Base-by-base conservation (phyloP, 1,140 invertebrate species). In the Lethrus apterus region DNA sequence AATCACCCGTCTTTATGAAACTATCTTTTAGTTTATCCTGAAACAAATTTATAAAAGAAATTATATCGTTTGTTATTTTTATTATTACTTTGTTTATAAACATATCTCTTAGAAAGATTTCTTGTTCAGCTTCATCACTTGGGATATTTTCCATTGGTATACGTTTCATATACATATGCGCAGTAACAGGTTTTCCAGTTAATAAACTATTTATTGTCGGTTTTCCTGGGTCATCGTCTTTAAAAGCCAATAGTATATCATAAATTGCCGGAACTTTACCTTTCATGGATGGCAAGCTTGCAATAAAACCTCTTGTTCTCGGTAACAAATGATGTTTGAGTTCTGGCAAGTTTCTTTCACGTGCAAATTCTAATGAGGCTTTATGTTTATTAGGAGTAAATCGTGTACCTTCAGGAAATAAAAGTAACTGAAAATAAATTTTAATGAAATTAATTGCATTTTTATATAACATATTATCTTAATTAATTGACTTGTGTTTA, bases 391-490 rank as follows among this genome's bases (percentile, higher is more conserved):
- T 78, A 41, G 76, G 67, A 0, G 92, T 96, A 55, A 93, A 95
- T 20, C 94, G 74, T 1, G 94, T 98, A 4, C 94, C 94, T 71
- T 98, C 94, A 4, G 90, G 86, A 61, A 91, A 96, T n/a, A 97
- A 64, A 23, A 95, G 64, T 48, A 96, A 67, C 89, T 92, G 53
- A 19, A 74, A 71, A 14, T 14, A 42, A 14, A 24, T n/a, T n/a
- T n/a, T n/a, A n/a, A n/a, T n/a, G n/a, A n/a, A n/a, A n/a, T n/a
- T n/a, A n/a, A n/a, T n/a, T n/a, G n/a, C n/a, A n/a, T n/a, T n/a
- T n/a, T n/a, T n/a, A n/a, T n/a, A n/a, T n/a, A n/a, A n/a, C n/a
- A n/a, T n/a, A n/a, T n/a, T n/a, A n/a, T n/a, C n/a, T n/a, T n/a
- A n/a, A n/a, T n/a, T n/a, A n/a, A n/a, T n/a, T n/a, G n/a, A n/a